Percentiles rank a stretch among this genome's conserved stretches.
Evolutionary conservation across 2,888 invertebrate species (phyloP).

Genomic region (Melikaiella ostensackeni): DNA sequence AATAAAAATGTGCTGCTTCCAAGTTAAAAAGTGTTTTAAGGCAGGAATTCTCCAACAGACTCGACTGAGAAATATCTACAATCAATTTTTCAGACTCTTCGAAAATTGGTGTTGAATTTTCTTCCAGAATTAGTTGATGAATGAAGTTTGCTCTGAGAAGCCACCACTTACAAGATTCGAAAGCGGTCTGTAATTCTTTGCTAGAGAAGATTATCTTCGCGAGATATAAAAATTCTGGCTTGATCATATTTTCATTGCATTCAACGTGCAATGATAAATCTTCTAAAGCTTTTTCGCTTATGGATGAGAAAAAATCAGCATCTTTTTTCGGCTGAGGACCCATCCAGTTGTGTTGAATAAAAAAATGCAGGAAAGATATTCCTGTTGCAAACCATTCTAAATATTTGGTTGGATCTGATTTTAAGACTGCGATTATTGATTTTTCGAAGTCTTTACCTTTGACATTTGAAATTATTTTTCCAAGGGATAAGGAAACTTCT

Average conservation of each 20-base stretch:
- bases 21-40: slow-evolving; percentile 78
- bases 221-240: slow-evolving; percentile 74
- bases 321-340: slow-evolving; percentile 80
- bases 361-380: slow-evolving; percentile 83
- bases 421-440: slow-evolving; percentile 52
- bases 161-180: slow-evolving; percentile 81
- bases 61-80: slow-evolving; percentile 67
- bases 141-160: slow-evolving; percentile 84
- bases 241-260: slow-evolving; percentile 67
- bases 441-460: slow-evolving; percentile 48
- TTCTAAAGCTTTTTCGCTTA: slow-evolving; percentile 66
- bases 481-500: slow-evolving; percentile 43
- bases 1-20: slow-evolving; percentile 83
- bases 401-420: slow-evolving; percentile 49
- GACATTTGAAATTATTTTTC: slow-evolving; percentile 22
- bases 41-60: slow-evolving; percentile 54
- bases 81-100: slow-evolving; percentile 80
- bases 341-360: slow-evolving; percentile 90
- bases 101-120: slow-evolving; percentile 84
- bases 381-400: slow-evolving; percentile 80
- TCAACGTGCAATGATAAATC: slow-evolving; percentile 73
- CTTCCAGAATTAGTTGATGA: slow-evolving; percentile 88
- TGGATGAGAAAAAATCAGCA: slow-evolving; percentile 59
- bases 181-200: slow-evolving; percentile 75
- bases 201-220: slow-evolving; percentile 71